Percentiles rank a stretch among this genome's conserved stretches.
These are phyloP conservation scores for Anneissia japonica DNA, from an alignment of 35 echinoderm and acorn worm species.

Conservation along the genomic window DNA sequence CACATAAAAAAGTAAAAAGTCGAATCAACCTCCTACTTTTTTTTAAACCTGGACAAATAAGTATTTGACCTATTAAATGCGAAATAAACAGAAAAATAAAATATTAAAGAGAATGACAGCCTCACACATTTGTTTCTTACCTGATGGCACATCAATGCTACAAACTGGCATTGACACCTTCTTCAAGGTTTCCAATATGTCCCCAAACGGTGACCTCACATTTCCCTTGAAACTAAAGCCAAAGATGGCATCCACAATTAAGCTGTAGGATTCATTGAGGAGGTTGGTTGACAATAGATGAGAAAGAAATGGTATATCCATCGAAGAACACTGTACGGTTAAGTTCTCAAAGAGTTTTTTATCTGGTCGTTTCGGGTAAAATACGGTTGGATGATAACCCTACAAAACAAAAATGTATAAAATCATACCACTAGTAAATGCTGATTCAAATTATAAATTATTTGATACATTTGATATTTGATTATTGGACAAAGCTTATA, in stretches of 20 bases:
- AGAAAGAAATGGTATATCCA: constrained; percentile 92
- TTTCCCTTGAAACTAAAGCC: constrained; percentile 94
- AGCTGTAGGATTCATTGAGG: constrained; percentile 56
- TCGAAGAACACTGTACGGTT: constrained; percentile 60
- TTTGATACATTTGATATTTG: no score
- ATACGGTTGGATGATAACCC: constrained; percentile 91
- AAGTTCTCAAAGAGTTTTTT: constrained; percentile 76
- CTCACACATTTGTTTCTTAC: constrained; percentile 24
- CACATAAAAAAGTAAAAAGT: no score
- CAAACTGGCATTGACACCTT: constrained; percentile 63
- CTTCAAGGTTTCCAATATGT: constrained; percentile 60
- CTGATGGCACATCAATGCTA: constrained; percentile 96
- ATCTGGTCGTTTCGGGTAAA: constrained; percentile 78
- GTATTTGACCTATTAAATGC: no score
- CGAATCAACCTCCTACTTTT: no score
- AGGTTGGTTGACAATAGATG: constrained; percentile 54
- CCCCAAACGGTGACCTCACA: constrained; percentile 76
- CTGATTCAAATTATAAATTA: no score
- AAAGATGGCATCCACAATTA: constrained; percentile 91
- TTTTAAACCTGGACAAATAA: no score
- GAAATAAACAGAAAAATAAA: no score
- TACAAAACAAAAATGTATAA: constrained; percentile 28
- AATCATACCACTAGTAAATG: no score
- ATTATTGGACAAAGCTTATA: no score
- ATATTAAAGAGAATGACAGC: no score